Conservation (phyloP, 2,797 vertebrate genomes). For the Sus cebifrons region DNA sequence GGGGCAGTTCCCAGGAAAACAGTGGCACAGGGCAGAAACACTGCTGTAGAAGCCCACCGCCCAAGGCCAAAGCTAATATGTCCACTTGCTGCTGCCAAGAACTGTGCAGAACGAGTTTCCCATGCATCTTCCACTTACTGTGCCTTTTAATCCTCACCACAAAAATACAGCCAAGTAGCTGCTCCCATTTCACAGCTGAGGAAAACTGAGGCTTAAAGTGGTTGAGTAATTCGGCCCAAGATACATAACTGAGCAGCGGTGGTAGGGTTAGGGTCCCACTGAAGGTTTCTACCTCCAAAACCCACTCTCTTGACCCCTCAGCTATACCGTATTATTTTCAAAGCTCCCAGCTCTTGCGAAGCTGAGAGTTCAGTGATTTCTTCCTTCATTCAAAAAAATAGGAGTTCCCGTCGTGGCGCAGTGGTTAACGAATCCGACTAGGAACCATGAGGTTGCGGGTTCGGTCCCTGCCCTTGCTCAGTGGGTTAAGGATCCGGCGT, state of each 20-base stretch:
- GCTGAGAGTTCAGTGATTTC: neutral
- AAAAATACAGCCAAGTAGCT: neutral
- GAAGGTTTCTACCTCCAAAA: neutral
- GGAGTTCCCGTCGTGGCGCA: no score
- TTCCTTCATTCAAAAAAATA: neutral
- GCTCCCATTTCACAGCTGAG: neutral
- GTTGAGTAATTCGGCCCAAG: neutral
- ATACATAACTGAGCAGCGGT: neutral
- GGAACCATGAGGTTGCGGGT: no score
- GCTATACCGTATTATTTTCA: neutral
- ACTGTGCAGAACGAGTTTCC: neutral
- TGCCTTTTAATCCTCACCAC: neutral
- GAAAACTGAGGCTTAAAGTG: neutral
- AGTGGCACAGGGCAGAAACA: neutral
- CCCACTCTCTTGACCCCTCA: neutral
- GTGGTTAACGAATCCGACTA: no score
- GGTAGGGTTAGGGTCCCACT: neutral
- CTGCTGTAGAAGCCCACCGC: neutral
- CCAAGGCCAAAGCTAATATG: neutral
- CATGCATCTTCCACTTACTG: neutral
- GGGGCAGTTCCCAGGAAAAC: neutral
- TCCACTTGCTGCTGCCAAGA: neutral
- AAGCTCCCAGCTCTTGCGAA: neutral
- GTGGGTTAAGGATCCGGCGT: no score
- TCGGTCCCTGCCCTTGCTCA: no score